phyloP scores from a whole-genome alignment of 2,797 vertebrate species.

The Fistularia tabacaria region DNA sequence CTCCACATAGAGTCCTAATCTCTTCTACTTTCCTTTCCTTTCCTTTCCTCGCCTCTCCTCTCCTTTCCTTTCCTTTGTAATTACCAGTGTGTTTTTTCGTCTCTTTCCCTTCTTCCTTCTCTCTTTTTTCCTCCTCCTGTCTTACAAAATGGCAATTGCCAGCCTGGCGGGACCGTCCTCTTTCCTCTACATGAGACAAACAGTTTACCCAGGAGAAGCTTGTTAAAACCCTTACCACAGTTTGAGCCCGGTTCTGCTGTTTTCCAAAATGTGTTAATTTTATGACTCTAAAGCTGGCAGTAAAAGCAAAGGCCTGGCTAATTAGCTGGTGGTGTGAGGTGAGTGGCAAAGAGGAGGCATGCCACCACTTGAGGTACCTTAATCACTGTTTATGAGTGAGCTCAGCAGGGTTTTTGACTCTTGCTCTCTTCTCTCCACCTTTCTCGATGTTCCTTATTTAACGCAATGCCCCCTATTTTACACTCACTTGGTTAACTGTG shows the following conservation, averaged over 20 bases:
- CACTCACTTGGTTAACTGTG: slow-evolving; percentile 9
- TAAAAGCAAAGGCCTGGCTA: slow-evolving; percentile 71
- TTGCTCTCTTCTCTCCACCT: slow-evolving; percentile 42
- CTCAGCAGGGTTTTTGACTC: slow-evolving; percentile 61
- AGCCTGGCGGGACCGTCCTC: slow-evolving; percentile 50
- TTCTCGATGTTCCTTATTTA: slow-evolving; percentile 41
- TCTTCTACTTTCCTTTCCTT: slow-evolving; percentile 48
- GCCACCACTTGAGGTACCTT: slow-evolving; percentile 62
- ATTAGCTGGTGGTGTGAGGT: slow-evolving; percentile 69
- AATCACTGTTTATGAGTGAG: slow-evolving; percentile 70
- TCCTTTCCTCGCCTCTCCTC: slow-evolving; percentile 15
- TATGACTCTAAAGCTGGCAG: slow-evolving; percentile 64
- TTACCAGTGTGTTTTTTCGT: slow-evolving; percentile 3
- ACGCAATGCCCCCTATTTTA: slow-evolving; percentile 18
- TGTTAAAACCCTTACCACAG: slow-evolving; percentile 64
- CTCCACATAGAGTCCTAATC: slow-evolving; percentile 74
- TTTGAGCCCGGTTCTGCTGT: slow-evolving; percentile 55
- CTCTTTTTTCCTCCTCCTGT: slow-evolving; percentile 1
- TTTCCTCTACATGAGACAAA: slow-evolving; percentile 50
- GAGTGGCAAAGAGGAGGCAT: slow-evolving; percentile 66
- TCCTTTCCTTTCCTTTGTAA: slow-evolving; percentile 19
- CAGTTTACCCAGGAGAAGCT: slow-evolving; percentile 62
- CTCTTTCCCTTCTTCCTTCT: not conserved
- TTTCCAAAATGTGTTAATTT: slow-evolving; percentile 76
- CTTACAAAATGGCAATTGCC: slow-evolving; percentile 45